Percentiles rank a stretch among this genome's conserved stretches.
Evolutionary conservation across 2,888 invertebrate genomes (phyloP).

Genomic region (Amblyjoppa fuscipennis): DNA sequence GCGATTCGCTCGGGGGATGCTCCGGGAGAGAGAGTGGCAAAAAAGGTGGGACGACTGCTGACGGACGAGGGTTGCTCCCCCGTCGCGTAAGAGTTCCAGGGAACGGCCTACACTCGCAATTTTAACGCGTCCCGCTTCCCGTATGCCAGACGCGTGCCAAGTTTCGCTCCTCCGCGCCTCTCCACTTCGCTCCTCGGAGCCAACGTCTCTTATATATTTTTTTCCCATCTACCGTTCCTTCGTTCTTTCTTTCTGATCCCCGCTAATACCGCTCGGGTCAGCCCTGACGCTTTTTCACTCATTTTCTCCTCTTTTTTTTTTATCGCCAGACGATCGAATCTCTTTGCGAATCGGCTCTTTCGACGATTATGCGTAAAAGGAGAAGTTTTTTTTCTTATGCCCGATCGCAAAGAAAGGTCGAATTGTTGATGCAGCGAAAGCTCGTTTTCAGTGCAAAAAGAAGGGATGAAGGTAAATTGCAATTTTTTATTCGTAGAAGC

Average conservation of each 20-base stretch:
- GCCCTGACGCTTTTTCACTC: background rate
- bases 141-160: conserved; percentile 83
- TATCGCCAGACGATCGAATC: too few relatives aligned
- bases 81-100: conserved; percentile 30
- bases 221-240: conserved; percentile 19
- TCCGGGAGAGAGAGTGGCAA: background rate
- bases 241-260: conserved; percentile 42
- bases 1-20: conserved; percentile 3
- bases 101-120: conserved; percentile 72
- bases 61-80: conserved; percentile 22
- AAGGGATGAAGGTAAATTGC: too few relatives aligned
- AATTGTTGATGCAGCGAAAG: too few relatives aligned
- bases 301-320: background rate
- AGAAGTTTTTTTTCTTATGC: too few relatives aligned
- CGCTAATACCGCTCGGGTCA: conserved; percentile 4
- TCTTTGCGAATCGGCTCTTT: too few relatives aligned
- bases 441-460: too few relatives aligned
- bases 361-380: too few relatives aligned
- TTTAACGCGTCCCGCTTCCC: conserved; percentile 72
- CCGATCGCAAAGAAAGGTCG: too few relatives aligned
- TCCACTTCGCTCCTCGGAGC: conserved; percentile 34
- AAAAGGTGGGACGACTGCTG: conserved; percentile 14
- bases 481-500: too few relatives aligned
- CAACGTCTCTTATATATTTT: conserved; percentile 27
- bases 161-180: conserved; percentile 69